Evolutionary conservation across 2,113 vertebrate genomes (phyloP).

Genomic region (Odocoileus hemionus): DNA sequence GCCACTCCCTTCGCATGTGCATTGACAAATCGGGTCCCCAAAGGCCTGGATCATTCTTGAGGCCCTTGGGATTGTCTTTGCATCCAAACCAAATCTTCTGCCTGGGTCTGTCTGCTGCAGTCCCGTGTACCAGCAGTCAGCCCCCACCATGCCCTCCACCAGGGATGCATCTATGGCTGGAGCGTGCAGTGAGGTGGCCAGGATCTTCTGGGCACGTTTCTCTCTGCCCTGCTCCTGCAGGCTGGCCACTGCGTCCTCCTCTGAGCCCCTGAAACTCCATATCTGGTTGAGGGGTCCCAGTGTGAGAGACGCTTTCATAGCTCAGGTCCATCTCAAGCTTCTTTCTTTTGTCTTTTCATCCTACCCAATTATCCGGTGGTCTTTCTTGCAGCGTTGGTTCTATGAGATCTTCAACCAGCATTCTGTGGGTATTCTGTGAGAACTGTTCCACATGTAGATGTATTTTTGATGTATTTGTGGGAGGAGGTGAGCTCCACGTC

Average conservation of each 20-base stretch:
- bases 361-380: neutral
- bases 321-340: neutral
- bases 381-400: neutral
- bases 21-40: neutral
- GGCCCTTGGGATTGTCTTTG: neutral
- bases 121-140: neutral
- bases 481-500: neutral
- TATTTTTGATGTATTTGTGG: neutral
- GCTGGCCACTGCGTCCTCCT: neutral
- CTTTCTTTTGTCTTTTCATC: neutral
- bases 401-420: neutral
- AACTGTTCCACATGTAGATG: neutral
- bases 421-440: neutral
- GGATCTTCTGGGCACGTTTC: neutral
- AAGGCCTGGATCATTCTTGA: neutral
- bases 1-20: fast-evolving
- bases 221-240: neutral
- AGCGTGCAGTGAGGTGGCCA: neutral
- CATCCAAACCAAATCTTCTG: neutral
- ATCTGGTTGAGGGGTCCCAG: neutral
- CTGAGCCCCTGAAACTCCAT: neutral
- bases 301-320: neutral
- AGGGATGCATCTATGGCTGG: neutral
- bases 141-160: neutral
- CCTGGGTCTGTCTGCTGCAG: neutral